Percentiles rank a stretch among this genome's conserved stretches.
phyloP scores from a whole-genome alignment of 2,113 vertebrate species.

The Cyphomyrus discorhynchus region DNA sequence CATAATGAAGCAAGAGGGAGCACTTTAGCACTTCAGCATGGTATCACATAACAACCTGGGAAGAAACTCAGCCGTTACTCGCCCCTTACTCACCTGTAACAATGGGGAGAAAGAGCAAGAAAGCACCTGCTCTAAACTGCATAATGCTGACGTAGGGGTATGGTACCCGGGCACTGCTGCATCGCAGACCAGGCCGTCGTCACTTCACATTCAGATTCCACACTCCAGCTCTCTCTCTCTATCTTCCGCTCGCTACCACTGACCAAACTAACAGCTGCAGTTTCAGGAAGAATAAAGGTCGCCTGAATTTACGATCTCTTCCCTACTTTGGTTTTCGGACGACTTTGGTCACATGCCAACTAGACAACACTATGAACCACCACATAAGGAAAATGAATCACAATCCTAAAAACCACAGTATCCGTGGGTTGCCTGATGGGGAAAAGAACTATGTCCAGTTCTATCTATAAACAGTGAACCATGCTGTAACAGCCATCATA shows the following conservation, averaged over 20 bases:
- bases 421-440: neutral
- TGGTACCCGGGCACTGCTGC: neutral
- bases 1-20: neutral
- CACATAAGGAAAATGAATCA: neutral
- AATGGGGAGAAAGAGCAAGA: neutral
- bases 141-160: neutral
- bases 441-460: neutral
- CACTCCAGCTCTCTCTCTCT: no score
- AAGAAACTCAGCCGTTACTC: neutral
- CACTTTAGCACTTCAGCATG: neutral
- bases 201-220: no score
- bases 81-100: neutral
- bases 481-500: neutral
- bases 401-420: neutral
- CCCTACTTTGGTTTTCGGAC: neutral
- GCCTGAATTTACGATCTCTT: neutral
- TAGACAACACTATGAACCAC: neutral
- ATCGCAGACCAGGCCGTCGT: neutral
- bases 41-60: neutral
- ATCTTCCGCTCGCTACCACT: no score
- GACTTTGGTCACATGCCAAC: neutral
- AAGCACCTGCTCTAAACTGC: neutral
- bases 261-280: neutral
- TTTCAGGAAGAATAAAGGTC: neutral
- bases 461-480: neutral